A percentile compares a stretch with the other conserved stretches of the same genome.
These are phyloP conservation scores for Hylaea fasciaria DNA, from an alignment of 2,888 invertebrate species.

Conservation along the genomic window DNA sequence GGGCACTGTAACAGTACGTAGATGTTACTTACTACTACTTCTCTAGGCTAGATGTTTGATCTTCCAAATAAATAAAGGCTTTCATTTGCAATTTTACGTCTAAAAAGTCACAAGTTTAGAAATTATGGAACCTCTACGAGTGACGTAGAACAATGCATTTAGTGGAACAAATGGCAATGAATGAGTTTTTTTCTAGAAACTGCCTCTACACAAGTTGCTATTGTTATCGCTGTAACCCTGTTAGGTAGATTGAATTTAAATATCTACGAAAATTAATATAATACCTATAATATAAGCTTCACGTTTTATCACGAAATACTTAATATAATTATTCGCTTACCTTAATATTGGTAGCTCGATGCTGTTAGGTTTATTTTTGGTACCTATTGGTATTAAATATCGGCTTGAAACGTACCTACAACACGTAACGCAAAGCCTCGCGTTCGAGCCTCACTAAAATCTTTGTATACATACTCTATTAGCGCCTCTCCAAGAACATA, in stretches of 20 bases:
- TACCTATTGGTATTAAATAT: constrained; percentile 25
- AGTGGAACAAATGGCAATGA: background rate
- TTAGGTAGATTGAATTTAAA: constrained; percentile 16
- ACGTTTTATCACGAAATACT: background rate
- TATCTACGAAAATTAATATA: constrained; percentile 18
- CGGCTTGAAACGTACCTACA: constrained; percentile 23
- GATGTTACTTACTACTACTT: too few relatives aligned
- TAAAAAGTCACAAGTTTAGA: too few relatives aligned
- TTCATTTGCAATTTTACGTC: too few relatives aligned
- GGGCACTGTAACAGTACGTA: too few relatives aligned
- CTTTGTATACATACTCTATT: constrained; percentile 11
- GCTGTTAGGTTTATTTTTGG: constrained; percentile 15
- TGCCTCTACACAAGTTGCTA: constrained; percentile 6
- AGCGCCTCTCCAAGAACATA: constrained; percentile 18
- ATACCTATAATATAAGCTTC: constrained; percentile 6
- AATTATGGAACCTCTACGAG: background rate
- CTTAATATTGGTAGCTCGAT: constrained; percentile 10
- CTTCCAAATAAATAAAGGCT: too few relatives aligned
- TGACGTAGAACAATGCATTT: background rate
- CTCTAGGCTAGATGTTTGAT: too few relatives aligned
- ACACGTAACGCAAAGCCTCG: constrained; percentile 27
- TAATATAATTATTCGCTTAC: constrained; percentile 14
- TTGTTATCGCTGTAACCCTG: constrained; percentile 20
- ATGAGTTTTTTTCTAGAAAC: constrained; percentile 11
- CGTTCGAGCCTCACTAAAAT: constrained; percentile 30